Evolutionary conservation across 2,113 vertebrate genomes (phyloP).

Genomic region (Clarias gariepinus): DNA sequence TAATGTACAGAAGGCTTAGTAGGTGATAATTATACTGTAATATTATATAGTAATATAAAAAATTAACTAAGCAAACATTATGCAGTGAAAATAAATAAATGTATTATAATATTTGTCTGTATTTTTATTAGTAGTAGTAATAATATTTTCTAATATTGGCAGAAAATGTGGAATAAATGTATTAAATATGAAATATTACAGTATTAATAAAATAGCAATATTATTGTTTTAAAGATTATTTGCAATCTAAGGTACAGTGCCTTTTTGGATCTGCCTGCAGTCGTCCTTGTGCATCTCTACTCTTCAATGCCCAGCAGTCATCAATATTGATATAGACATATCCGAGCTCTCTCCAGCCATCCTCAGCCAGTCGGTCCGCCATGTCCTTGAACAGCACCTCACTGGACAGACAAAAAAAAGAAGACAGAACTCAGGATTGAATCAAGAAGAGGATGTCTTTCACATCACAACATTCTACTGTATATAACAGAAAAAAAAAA

Average conservation of each 20-base stretch:
- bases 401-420: constrained; percentile 58
- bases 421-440: not conserved
- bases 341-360: constrained; percentile 75
- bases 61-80: no score
- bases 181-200: not conserved
- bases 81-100: no score
- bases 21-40: no score
- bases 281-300: constrained; percentile 72
- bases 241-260: constrained; percentile 37
- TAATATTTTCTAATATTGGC: no score
- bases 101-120: no score
- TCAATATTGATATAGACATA: constrained; percentile 88
- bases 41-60: no score
- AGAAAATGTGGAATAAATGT: not conserved
- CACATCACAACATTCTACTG: not conserved
- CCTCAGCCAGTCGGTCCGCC: constrained; percentile 84
- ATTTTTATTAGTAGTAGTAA: no score
- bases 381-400: constrained; percentile 87
- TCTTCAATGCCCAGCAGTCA: constrained; percentile 88
- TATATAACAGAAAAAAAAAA: not conserved
- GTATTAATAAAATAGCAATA: not conserved
- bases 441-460: not conserved
- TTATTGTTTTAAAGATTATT: not conserved
- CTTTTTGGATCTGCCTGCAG: constrained; percentile 82
- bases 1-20: no score